These are phyloP conservation scores for Octodon degus DNA, from an alignment of 2,113 vertebrate genomes.

Conservation along the genomic window DNA sequence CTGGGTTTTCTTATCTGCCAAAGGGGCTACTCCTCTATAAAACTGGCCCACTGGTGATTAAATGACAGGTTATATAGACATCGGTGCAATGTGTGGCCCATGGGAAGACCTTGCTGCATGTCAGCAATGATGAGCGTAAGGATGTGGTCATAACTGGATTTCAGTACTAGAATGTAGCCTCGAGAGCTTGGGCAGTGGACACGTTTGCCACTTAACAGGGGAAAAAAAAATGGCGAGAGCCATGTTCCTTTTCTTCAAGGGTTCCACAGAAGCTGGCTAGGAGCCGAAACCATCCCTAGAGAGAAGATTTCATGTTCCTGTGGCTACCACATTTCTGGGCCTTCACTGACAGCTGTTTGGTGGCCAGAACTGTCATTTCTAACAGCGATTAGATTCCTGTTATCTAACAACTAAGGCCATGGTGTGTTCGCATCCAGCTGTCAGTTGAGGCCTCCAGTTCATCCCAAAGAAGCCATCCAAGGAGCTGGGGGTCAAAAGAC, in stretches of 20 bases:
- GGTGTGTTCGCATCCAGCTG: constrained; percentile 53
- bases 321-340: constrained; percentile 52
- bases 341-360: constrained; percentile 64
- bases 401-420: constrained; percentile 66
- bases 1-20: not conserved
- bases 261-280: constrained; percentile 50
- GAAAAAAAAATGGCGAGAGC: constrained; percentile 38
- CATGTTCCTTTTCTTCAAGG: constrained; percentile 25
- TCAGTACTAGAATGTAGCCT: not conserved
- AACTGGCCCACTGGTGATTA: not conserved
- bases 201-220: not conserved
- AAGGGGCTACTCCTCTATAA: too few species aligned
- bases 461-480: constrained; percentile 36
- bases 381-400: constrained; percentile 71
- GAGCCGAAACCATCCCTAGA: constrained; percentile 44
- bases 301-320: constrained; percentile 44
- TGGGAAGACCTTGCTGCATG: not conserved
- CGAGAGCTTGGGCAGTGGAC: not conserved
- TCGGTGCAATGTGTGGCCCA: not conserved
- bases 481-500: not conserved
- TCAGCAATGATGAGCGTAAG: accelerated
- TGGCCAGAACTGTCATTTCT: constrained; percentile 71
- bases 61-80: not conserved
- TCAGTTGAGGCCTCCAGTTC: constrained; percentile 64
- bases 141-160: not conserved